Evolutionary conservation across 2,113 vertebrate species (phyloP), one percentile per base, ranked within the genome.

Genomic region (Potamarius usumacintae): DNA sequence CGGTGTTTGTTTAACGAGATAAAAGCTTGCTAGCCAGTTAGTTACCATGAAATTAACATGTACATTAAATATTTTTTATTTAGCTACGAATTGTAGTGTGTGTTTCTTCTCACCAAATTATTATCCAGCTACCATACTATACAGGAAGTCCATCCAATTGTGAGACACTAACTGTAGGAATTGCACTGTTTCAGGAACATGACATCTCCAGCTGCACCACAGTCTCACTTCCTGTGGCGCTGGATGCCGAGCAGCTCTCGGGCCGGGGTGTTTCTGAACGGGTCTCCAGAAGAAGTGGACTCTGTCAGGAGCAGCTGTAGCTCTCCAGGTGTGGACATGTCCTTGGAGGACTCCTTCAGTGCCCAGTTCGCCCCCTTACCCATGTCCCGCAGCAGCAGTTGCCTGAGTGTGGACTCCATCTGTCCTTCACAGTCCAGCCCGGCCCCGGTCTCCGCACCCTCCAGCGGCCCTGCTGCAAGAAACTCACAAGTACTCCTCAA

Each of bases 261-360:
- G 89, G 96, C 97, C 81, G 97, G 97, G 65, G 97, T 97, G 71
- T 96, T 98, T 87, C 69, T 98, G 85, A 95, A 92, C 90, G 93
- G 92, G 52, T 90, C 83, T 83, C 93, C 95, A 82, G 94, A 78
- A 34, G 86, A 94, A 92, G 88, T 92, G 91, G 92, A 91, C 83
- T 84, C 94, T 85, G 25, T 93, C 90, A 90, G 92, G 88, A 52
- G 50, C 72, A 50, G 67, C 63, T 89, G 91, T 0, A 42, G 82
- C 72, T 83, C 90, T 63, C 88, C 57, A 15, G 57, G 88, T 11
- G 85, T 52, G 85, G 89, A 90, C 80, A 30, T 27, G 50, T 79
- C 74, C 0, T 91, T 91, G n/a, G 94, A 94, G 67, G 93, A 95
- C 85, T 94, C 95, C 7, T 90, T 94, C 20, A 84, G 84, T 86